These are phyloP conservation scores for Danio tinwini DNA, from an alignment of 2,797 vertebrate genomes.

Conservation along the genomic window DNA sequence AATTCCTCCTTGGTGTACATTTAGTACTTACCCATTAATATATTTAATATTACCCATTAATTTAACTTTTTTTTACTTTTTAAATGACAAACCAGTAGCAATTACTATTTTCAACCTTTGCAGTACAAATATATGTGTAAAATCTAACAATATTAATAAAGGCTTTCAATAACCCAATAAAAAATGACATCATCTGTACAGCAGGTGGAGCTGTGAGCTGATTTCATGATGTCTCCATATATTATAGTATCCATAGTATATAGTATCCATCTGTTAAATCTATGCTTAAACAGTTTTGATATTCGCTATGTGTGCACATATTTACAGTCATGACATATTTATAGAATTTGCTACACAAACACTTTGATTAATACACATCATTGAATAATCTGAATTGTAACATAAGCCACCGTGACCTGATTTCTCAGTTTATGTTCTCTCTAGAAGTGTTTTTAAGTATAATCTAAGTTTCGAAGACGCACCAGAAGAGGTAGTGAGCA, in stretches of 20 bases:
- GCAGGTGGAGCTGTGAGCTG: slow-evolving; percentile 53
- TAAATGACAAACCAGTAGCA: no score
- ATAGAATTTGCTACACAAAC: no score
- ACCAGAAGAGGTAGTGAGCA: slow-evolving; percentile 97
- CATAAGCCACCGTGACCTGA: background rate
- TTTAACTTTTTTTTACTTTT: no score
- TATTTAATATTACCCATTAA: no score
- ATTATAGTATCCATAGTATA: no score
- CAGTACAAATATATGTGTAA: background rate
- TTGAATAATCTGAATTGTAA: no score
- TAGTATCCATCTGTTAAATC: no score
- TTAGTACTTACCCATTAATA: no score
- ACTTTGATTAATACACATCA: no score
- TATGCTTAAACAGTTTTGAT: background rate
- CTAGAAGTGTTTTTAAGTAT: background rate
- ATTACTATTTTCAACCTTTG: no score
- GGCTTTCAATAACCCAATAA: background rate
- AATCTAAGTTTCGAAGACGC: slow-evolving; percentile 42
- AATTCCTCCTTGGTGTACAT: no score
- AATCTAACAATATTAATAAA: background rate
- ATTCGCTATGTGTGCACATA: background rate
- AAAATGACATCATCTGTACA: slow-evolving; percentile 33
- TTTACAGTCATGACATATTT: background rate
- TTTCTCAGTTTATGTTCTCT: background rate
- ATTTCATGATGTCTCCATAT: background rate